Evolutionary conservation across 1,140 invertebrate species (phyloP), one percentile per base, ranked within the genome.

Genomic region (Drosophila watanabei): DNA sequence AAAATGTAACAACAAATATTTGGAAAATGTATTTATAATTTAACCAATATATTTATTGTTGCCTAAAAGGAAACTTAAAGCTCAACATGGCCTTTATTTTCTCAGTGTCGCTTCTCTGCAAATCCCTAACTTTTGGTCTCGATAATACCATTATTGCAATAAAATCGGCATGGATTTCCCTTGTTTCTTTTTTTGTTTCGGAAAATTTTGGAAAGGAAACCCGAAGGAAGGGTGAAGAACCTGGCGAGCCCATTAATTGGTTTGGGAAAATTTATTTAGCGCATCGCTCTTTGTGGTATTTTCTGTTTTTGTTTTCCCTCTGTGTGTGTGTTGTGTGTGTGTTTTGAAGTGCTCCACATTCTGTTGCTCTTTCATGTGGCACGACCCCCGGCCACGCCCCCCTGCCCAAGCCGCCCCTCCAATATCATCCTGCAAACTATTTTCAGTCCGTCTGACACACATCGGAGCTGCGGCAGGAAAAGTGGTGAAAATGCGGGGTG

Each of bases 371-470:
- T 87, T 83, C 80, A 88, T 87, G 76, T 83, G 63, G 75, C 76
- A 63, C 70, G 37, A 33, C 35, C 48, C 35, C 60, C 32, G 54
- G 18, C 43, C 49, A 56, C 46, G 37, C 41, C 58, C 41, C 58
- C 45, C 48, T 41, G 33, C 57, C 11, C 33, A 13, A 9, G 11
- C 32, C 48, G 2, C 66, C 54, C 64, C 16, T 28, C 39, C 43
- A 57, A 62, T 82, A 62, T 82, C 63, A 68, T 87, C 65, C 82
- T 86, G 79, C 59, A 79, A 75, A 87, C 83, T 87, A 88, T 87
- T 87, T 87, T 88, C 66, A 82, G 80, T 73, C 37, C 64, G 51
- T 72, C 84, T 83, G 84, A 83, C 83, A 87, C 85, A 87, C 80
- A 87, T 85, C 56, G 71, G 66, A 65, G 56, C 51, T 59, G 57